Conservation (phyloP, 1,140 invertebrate species). For the Drosophila setifemur region DNA sequence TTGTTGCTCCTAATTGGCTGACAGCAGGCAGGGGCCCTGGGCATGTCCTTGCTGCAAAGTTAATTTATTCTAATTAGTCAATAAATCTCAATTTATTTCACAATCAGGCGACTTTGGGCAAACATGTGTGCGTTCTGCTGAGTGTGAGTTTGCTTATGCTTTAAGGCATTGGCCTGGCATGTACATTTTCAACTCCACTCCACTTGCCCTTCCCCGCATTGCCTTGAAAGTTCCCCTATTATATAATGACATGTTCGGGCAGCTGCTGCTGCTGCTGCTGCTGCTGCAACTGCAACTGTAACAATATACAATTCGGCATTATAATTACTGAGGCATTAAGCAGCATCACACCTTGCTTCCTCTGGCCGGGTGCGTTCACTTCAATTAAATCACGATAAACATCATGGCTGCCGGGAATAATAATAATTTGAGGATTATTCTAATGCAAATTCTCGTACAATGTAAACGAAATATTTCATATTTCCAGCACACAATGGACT, state of each 20-base stretch:
- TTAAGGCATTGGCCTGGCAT: conserved; percentile 41
- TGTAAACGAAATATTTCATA: not conserved
- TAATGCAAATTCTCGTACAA: too few relatives aligned
- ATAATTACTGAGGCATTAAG: conserved; percentile 66
- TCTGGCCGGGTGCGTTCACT: conserved; percentile 33
- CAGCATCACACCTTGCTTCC: conserved; percentile 65
- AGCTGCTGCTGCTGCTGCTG: conserved; percentile 21
- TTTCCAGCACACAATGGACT: too few relatives aligned
- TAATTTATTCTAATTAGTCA: conserved; percentile 81
- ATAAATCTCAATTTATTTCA: conserved; percentile 79
- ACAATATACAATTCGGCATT: conserved; percentile 43
- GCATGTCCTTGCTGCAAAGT: conserved; percentile 52
- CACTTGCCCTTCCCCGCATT: not conserved
- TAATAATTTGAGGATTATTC: conserved; percentile 28
- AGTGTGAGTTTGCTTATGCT: conserved; percentile 21
- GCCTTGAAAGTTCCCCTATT: not conserved
- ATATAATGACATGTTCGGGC: conserved; percentile 16
- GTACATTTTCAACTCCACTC: conserved; percentile 30
- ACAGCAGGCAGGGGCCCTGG: conserved; percentile 34
- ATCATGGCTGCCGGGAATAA: conserved; percentile 16
- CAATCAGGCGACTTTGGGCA: conserved; percentile 19
- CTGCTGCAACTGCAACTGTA: conserved; percentile 21
- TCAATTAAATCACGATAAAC: conserved; percentile 60
- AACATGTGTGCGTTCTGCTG: conserved; percentile 8
- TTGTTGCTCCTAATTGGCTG: conserved; percentile 43